Percentiles rank a stretch among this genome's conserved stretches.
phyloP scores from a whole-genome alignment of 2,113 vertebrate species.

The Phyllostomus discolor region DNA sequence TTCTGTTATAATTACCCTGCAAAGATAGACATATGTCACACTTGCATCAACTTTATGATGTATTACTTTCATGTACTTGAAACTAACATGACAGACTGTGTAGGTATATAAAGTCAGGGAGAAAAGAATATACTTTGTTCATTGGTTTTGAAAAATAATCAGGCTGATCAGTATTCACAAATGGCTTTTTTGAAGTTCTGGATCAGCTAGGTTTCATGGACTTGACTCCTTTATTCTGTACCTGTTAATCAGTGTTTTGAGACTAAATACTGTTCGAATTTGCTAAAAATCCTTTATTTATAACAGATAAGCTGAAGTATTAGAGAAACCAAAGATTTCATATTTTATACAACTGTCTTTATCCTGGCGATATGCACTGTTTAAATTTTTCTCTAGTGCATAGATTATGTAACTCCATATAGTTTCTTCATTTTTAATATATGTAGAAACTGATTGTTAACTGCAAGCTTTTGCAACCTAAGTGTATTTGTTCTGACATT shows the following conservation, averaged over 20 bases:
- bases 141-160: conserved; percentile 13
- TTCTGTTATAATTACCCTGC: neutral
- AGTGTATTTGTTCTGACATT: conserved; percentile 15
- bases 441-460: conserved; percentile 21
- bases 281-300: neutral
- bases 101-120: neutral
- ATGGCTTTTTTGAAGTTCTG: conserved; percentile 23
- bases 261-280: conserved; percentile 9
- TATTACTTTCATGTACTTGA: conserved; percentile 4
- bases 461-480: neutral
- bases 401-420: neutral
- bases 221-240: conserved; percentile 2
- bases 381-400: neutral
- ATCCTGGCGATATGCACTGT: neutral
- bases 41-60: conserved; percentile 36
- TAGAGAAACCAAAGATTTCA: neutral
- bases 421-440: conserved; percentile 21
- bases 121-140: neutral
- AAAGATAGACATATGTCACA: neutral
- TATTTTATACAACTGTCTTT: conserved; percentile 20
- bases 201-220: neutral
- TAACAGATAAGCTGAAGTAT: neutral
- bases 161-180: neutral
- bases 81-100: conserved; percentile 4
- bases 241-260: conserved; percentile 18